Base-by-base conservation (phyloP, 1,140 invertebrate species). In the Frieseomelitta varia region DNA sequence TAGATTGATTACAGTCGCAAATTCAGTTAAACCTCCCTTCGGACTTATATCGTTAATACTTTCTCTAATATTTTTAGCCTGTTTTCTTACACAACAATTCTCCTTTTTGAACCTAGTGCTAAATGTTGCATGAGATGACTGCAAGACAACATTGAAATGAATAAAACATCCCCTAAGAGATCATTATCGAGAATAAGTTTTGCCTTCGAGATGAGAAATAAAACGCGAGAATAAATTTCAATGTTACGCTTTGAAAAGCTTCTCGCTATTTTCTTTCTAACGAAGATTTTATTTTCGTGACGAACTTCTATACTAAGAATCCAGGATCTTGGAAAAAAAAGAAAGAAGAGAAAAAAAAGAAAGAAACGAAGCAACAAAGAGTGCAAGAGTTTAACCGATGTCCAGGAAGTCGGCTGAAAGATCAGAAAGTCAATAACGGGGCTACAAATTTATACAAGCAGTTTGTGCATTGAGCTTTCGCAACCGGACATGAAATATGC, bases 401-500 rank as follows among this genome's bases (percentile, higher is more conserved):
- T 63, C 19, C 27, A 30, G 19, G 1, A n/a, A 30, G 30, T 47
- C 21, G 27, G 53, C 2, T 8, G 12, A 1, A 61, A 56, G 47
- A 55, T 53, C 15, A n/a, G 24, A 75, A 76, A 30, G 61, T 76
- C 80, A 34, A 75, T 75, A 76, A 24, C 55, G 11, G 55, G 30
- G 11, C 27, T 34, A 67, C 30, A 67, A 65, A 81, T 65, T 81
- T 81, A 75, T 65, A 11, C 61, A 27, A 47, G 39, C 24, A 14
- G 51, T 34, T 76, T 55, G 51, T 76, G 24, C 51, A 55, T 67
- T 19, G 34, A 56, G 72, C 61, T 76, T 81, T 34, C 51, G 30
- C 27, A 75, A 56, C 51, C 21, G 24, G 11, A 27, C 17, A 81
- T 81, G 34, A 81, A 81, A 75, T 81, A 81, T 81, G 80, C 72